A percentile compares a stretch with the other conserved stretches of the same genome.
phyloP scores from a whole-genome alignment of 1,140 invertebrate species.

The Dolichoris vasculosae region DNA sequence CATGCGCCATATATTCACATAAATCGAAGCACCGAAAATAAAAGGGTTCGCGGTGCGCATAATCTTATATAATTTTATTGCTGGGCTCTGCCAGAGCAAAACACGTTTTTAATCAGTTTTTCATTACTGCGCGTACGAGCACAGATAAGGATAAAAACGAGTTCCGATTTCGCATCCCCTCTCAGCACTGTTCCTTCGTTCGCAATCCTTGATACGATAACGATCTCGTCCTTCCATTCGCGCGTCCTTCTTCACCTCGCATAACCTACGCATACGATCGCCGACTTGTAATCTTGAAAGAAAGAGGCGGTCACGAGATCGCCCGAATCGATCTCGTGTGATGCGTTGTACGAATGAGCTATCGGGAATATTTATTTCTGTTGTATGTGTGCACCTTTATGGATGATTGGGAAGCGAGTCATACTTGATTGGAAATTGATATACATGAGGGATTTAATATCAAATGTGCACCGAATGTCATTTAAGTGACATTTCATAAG shows the following conservation, averaged over 20 bases:
- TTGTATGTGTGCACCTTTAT: background rate
- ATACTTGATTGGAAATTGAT: background rate
- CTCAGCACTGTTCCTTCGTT: background rate
- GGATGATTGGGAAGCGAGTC: background rate
- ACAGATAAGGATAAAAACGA: constrained; percentile 36
- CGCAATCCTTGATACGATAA: constrained; percentile 23
- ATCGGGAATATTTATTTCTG: constrained; percentile 2
- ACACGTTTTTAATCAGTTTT: constrained; percentile 49
- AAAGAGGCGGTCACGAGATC: background rate
- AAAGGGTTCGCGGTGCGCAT: background rate
- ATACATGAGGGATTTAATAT: background rate
- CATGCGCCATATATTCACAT: background rate
- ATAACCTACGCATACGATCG: background rate
- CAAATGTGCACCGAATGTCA: background rate
- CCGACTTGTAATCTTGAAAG: constrained; percentile 31
- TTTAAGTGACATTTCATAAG: background rate
- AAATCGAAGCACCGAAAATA: background rate
- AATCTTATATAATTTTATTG: constrained; percentile 1
- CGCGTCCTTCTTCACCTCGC: background rate
- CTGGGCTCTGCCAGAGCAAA: background rate
- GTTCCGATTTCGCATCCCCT: constrained; percentile 24
- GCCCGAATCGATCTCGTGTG: constrained; percentile 48
- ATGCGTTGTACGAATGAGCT: constrained; percentile 54
- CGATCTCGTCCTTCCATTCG: constrained; percentile 16
- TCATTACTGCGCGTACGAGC: constrained; percentile 20